phyloP scores from a whole-genome alignment of 1,140 invertebrate species.

The Zaprionus kolodkinae region DNA sequence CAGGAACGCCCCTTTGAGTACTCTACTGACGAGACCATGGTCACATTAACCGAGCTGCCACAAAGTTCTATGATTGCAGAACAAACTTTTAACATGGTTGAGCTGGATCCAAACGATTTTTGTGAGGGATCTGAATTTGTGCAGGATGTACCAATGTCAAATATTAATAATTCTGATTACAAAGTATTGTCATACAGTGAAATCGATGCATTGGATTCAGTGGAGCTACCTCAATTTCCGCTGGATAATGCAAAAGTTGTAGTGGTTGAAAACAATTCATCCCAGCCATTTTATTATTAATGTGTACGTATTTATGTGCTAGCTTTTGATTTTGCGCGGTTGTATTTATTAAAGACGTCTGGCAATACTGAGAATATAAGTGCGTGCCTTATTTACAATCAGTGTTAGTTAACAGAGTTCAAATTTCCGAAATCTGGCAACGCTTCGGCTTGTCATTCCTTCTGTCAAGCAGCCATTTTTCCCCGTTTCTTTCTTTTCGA shows the following conservation, averaged over 20 bases:
- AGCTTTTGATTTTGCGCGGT: slow-evolving; percentile 19
- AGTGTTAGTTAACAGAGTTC: background rate
- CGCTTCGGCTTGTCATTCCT: slow-evolving; percentile 14
- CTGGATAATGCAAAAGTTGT: slow-evolving; percentile 55
- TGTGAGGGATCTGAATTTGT: slow-evolving; percentile 19
- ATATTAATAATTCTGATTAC: slow-evolving; percentile 12
- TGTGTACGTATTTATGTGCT: background rate
- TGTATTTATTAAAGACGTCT: background rate
- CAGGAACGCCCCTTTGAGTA: slow-evolving; percentile 1
- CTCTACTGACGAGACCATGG: background rate
- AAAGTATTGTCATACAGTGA: slow-evolving; percentile 38
- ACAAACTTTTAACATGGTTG: slow-evolving; percentile 20
- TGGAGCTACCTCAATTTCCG: slow-evolving; percentile 15
- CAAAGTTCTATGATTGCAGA: slow-evolving; percentile 22
- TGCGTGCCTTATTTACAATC: background rate
- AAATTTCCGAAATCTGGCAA: slow-evolving; percentile 7
- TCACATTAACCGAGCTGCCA: background rate
- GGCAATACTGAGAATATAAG: background rate
- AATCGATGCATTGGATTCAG: background rate
- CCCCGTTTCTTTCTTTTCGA: slow-evolving; percentile 76
- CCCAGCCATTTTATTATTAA: slow-evolving; percentile 52
- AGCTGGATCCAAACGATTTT: slow-evolving; percentile 27
- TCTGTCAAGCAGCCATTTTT: slow-evolving; percentile 40
- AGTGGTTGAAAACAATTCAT: slow-evolving; percentile 59
- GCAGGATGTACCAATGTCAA: slow-evolving; percentile 6